Conservation (phyloP, 2,888 invertebrate genomes). For the Drosophila buzzatii region DNA sequence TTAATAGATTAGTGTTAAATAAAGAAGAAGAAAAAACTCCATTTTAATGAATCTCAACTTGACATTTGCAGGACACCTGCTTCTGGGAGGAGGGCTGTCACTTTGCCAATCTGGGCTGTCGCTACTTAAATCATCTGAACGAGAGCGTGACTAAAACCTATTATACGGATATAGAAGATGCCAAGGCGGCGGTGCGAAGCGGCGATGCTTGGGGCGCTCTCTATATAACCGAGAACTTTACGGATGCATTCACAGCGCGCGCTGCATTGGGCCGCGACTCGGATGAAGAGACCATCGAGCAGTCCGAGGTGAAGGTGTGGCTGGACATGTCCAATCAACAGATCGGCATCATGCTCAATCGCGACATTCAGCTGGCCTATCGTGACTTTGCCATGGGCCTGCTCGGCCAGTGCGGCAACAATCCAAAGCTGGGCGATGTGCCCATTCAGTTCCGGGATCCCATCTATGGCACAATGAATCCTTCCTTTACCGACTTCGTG, state of each 20-base stretch:
- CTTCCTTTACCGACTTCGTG: conserved; percentile 97
- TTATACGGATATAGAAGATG: conserved; percentile 89
- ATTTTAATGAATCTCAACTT: conserved; percentile 28
- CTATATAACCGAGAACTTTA: conserved; percentile 95
- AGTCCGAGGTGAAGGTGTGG: conserved; percentile 95
- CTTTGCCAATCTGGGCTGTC: conserved; percentile 91
- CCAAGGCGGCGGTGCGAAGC: conserved; percentile 89
- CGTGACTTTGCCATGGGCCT: conserved; percentile 93
- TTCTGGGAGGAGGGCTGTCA: conserved; percentile 87
- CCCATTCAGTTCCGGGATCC: conserved; percentile 95
- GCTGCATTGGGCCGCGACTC: conserved; percentile 92
- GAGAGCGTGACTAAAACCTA: conserved; percentile 90
- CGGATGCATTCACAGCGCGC: conserved; percentile 93
- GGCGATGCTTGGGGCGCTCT: conserved; percentile 96
- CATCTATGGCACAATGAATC: conserved; percentile 94
- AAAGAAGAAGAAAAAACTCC: too few relatives aligned
- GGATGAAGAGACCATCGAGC: conserved; percentile 94
- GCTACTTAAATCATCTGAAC: conserved; percentile 91
- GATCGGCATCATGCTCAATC: conserved; percentile 94
- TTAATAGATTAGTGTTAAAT: too few relatives aligned
- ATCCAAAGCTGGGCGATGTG: conserved; percentile 94
- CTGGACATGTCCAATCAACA: conserved; percentile 98
- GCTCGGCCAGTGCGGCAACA: conserved; percentile 90
- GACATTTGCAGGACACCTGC: conserved; percentile 74
- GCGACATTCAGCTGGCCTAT: conserved; percentile 94